These are phyloP conservation scores for Trinorchestia longiramus DNA, from an alignment of 1,140 invertebrate species.

Conservation along the genomic window DNA sequence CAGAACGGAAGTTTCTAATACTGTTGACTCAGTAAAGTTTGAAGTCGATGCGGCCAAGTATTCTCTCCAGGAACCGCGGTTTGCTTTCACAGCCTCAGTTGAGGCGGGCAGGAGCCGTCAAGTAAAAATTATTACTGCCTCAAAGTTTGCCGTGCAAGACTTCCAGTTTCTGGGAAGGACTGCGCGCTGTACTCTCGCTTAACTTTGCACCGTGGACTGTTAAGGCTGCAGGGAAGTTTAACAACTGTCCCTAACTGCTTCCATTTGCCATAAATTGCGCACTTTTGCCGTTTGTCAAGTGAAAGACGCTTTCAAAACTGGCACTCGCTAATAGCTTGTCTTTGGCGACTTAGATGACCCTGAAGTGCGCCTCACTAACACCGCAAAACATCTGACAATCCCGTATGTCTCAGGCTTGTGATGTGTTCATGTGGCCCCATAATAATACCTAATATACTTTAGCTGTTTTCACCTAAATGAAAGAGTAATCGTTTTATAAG, in stretches of 20 bases:
- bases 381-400: neutral
- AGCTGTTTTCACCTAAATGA: no score
- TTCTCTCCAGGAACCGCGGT: neutral
- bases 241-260: slow-evolving; percentile 42
- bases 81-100: neutral
- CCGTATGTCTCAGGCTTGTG: no score
- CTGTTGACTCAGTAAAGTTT: neutral
- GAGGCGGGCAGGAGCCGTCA: neutral
- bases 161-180: neutral
- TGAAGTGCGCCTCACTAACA: neutral
- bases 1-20: slow-evolving; percentile 18
- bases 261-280: slow-evolving; percentile 39
- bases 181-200: neutral
- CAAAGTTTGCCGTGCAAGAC: neutral
- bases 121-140: neutral
- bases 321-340: neutral
- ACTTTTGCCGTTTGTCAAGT: slow-evolving; percentile 37
- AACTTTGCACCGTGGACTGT: neutral
- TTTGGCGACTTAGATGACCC: neutral
- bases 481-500: no score
- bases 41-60: neutral
- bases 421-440: no score
- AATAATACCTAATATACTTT: no score
- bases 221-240: neutral
- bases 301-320: slow-evolving; percentile 10